These are phyloP conservation scores for Petrocephalus zakoni DNA, from an alignment of 2,113 vertebrate genomes.

Conservation along the genomic window DNA sequence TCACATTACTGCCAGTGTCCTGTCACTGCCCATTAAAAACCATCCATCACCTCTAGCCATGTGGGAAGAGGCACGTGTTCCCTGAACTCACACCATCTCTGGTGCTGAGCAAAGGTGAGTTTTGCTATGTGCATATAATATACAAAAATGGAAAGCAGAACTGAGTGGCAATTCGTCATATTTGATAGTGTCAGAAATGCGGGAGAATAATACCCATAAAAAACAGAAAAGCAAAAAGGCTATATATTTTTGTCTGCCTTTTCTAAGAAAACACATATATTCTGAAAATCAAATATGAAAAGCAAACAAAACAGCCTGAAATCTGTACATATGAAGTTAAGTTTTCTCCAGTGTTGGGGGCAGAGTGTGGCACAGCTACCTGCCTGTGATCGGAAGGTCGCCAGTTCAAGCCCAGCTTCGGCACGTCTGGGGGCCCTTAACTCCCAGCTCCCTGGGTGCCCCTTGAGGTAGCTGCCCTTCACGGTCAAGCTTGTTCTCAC, in stretches of 20 bases:
- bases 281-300: not conserved
- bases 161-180: not conserved
- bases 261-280: not conserved
- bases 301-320: not conserved
- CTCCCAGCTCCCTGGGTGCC: no score
- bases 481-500: no score
- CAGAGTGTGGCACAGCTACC: no score
- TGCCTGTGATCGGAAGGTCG: no score
- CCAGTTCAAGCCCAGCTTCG: no score
- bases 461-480: no score
- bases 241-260: not conserved
- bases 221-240: not conserved
- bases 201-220: not conserved
- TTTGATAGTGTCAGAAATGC: not conserved
- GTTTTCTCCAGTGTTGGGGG: not conserved
- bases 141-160: not conserved
- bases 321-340: not conserved
- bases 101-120: not conserved
- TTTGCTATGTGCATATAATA: not conserved
- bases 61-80: not conserved
- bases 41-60: not conserved
- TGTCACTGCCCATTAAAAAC: not conserved
- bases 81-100: not conserved
- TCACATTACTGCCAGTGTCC: not conserved
- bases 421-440: no score